Evolutionary conservation across 2,888 invertebrate species (phyloP), one percentile per base, ranked within the genome.

Genomic region (Galerucella pusilla): DNA sequence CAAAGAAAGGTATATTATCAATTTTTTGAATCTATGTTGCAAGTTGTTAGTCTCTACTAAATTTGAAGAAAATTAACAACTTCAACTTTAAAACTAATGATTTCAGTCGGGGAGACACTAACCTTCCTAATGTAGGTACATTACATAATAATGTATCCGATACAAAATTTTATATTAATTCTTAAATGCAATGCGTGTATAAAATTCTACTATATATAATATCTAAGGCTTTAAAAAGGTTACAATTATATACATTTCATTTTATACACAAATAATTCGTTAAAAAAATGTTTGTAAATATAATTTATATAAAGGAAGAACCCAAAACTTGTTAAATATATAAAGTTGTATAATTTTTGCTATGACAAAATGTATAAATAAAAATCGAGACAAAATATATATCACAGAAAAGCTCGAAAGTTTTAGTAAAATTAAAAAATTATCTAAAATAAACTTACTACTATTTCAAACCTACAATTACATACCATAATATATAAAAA

Each of bases 181-280:
- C 52, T 52, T 52, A 57, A 10, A 16, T 57, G 57, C 20, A 57
- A 57, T 57, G 57, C 20, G 7, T 16, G 57, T 57, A 57, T 57
- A 57, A 57, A 57, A 57, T 57, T 57, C 57, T 57, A 57, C 57
- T 57, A 6, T 20, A 57, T 57, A 57, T 20, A 57, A 57, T 57
- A 9, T 57, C 57, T 57, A 57, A 57, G 57, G 57, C 16, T 57
- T 57, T 10, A 20, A 7, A 57, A 57, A 57, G 20, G 57, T 16
- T 20, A 57, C n/a, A 7, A 57, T 57, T 16, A 11, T 16, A 20
- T 20, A 49, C 49, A 49, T 5, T 46, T 46, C 11, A 46, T 12
- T 46, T 12, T 12, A 12, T 46, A 46, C 12, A 46, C 46, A 46
- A 11, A 46, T 5, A 35, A 35, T 35, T 35, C 46, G 12, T 46